A percentile compares a stretch with the other conserved stretches of the same genome.
phyloP scores from a whole-genome alignment of 2,888 invertebrate species.

The Folsomia manolachei region DNA sequence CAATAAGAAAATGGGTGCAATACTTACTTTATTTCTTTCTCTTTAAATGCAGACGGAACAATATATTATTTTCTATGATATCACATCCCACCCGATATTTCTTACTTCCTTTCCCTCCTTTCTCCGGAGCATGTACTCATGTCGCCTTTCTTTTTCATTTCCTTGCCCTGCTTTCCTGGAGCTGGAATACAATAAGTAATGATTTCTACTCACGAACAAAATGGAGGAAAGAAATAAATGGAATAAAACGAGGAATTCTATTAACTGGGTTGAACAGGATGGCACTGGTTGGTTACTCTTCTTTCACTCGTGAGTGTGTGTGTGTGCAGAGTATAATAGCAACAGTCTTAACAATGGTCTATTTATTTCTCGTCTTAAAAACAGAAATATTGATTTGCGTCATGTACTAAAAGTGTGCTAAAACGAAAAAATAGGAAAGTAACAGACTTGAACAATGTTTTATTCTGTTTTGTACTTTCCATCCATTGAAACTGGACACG shows the following conservation, averaged over 20 bases:
- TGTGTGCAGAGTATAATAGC: neutral
- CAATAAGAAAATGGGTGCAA: constrained; percentile 19
- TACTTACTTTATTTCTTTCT: constrained; percentile 7
- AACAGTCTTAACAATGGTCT: too few species aligned
- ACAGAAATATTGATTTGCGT: neutral
- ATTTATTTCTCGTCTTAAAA: neutral
- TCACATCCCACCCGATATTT: constrained; percentile 6
- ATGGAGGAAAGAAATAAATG: neutral
- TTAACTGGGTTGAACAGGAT: neutral
- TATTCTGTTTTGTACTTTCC: neutral
- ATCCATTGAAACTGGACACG: neutral
- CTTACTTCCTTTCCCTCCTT: neutral
- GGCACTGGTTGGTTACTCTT: neutral
- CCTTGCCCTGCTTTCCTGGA: neutral
- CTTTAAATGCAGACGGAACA: neutral
- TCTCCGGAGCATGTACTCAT: neutral
- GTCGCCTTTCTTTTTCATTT: neutral
- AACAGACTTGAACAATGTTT: too few species aligned
- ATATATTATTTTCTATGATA: constrained; percentile 8
- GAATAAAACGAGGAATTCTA: neutral
- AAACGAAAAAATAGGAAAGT: neutral
- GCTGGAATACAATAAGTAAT: constrained; percentile 3
- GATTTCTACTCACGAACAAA: neutral
- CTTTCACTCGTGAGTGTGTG: neutral
- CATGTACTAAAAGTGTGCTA: neutral